Evolutionary conservation across 2,797 vertebrate genomes (phyloP), one percentile per base, ranked within the genome.

Genomic region (Ctenosaura bakeri): DNA sequence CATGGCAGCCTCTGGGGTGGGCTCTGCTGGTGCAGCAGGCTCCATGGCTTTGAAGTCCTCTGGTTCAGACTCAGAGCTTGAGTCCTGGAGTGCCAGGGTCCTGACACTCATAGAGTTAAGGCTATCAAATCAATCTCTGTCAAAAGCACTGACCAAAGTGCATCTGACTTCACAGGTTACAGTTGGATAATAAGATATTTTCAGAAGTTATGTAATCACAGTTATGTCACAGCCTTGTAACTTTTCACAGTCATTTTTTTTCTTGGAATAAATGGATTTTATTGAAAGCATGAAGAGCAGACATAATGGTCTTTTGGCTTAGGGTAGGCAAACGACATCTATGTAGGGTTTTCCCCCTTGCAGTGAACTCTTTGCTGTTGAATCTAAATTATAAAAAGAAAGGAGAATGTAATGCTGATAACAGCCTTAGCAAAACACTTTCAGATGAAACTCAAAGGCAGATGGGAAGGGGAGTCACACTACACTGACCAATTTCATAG

Each of bases 261-360:
- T 1, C 91, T 94, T 87, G 83, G 90, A 95, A 80, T 93, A 96
- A 96, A 95, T 93, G 92, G 95, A 93, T 92, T 93, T 92, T 91
- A 56, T 95, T 95, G 94, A 24, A 93, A 84, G 71, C 90, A 89
- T 85, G 92, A 92, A 96, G 92, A 91, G 89, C 93, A 95, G 96
- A 89, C 89, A 90, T 93, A 95, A 92, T 94, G 69, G 89, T 14
- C 87, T 90, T 83, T 92, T 91, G 88, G 76, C 83, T 87, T 66
- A 56, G 77, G 84, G 76, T 76, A 76, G 90, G 90, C 90, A 96
- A 94, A 62, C 91, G 85, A 42, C 83, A 59, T 78, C 82, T 88
- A 84, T 71, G 83, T 24, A 26, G 16, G 4, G 7, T 14, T 3
- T 52, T 42, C 35, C 89, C 90, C 46, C 80, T 88, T 83, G 83